Conservation (phyloP, 2,888 invertebrate genomes). For the Acanthococcus lagerstroemiae region DNA sequence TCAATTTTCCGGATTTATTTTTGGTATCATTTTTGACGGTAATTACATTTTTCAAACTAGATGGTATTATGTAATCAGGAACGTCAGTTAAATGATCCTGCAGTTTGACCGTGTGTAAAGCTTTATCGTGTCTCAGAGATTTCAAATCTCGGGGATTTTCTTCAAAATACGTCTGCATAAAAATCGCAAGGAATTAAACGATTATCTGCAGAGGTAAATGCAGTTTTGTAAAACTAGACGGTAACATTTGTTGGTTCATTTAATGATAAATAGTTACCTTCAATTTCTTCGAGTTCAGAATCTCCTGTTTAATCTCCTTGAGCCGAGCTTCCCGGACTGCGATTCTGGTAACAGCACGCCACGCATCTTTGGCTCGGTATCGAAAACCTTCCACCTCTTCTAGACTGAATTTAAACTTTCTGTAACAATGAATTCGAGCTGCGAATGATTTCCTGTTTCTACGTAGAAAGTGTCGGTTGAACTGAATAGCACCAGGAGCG, state of each 20-base stretch:
- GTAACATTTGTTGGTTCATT: too few species aligned
- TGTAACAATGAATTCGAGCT: slow-evolving; percentile 42
- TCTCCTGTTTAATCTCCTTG: slow-evolving; percentile 89
- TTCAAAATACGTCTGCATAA: slow-evolving; percentile 73
- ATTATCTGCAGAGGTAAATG: neutral
- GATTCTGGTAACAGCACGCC: slow-evolving; percentile 85
- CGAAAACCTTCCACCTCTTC: slow-evolving; percentile 94
- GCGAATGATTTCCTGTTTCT: neutral
- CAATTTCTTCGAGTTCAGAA: slow-evolving; percentile 81
- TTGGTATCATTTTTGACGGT: slow-evolving; percentile 24
- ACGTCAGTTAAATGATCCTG: slow-evolving; percentile 81
- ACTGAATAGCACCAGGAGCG: neutral
- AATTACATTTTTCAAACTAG: slow-evolving; percentile 50
- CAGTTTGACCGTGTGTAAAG: slow-evolving; percentile 69
- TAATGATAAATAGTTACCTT: slow-evolving; percentile 53
- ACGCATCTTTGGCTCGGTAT: slow-evolving; percentile 89
- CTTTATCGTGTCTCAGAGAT: slow-evolving; percentile 73
- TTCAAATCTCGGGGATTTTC: slow-evolving; percentile 82
- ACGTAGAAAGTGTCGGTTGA: neutral
- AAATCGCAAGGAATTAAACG: slow-evolving; percentile 34
- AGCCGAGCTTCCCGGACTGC: slow-evolving; percentile 88
- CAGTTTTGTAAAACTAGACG: neutral
- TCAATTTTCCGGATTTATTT: slow-evolving; percentile 31
- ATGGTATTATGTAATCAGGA: slow-evolving; percentile 83
- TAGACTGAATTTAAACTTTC: slow-evolving; percentile 85